These are phyloP conservation scores for Ptyas mucosa DNA, from an alignment of 2,113 vertebrate genomes.

Conservation along the genomic window DNA sequence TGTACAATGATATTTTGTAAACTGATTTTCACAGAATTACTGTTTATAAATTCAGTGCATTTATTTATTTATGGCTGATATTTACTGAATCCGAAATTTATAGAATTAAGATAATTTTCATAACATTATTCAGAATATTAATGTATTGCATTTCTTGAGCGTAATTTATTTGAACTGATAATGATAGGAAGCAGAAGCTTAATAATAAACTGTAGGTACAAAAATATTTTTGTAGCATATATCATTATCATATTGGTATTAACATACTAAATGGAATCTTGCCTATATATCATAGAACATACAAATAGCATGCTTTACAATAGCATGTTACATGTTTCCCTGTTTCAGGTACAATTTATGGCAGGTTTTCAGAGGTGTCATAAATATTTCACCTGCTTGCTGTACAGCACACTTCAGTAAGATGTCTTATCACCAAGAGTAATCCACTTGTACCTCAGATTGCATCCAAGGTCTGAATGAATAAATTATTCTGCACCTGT, in stretches of 20 bases:
- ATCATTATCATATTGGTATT: not conserved
- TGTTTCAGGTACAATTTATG: conserved; percentile 15
- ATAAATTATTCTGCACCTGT: conserved; percentile 60
- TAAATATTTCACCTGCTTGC: conserved; percentile 59
- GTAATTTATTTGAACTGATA: conserved; percentile 4
- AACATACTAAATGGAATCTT: not conserved
- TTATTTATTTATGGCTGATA: conserved; percentile 37
- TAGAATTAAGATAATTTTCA: conserved; percentile 2
- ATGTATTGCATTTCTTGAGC: not conserved
- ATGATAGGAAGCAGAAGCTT: not conserved
- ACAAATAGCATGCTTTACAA: not conserved
- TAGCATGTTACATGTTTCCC: conserved; percentile 22
- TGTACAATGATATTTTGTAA: not conserved
- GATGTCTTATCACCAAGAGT: conserved; percentile 60
- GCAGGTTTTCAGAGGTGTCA: conserved; percentile 45
- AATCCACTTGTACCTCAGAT: conserved; percentile 64
- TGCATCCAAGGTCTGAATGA: conserved; percentile 49
- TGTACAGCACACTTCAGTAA: conserved; percentile 40
- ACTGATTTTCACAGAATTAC: not conserved
- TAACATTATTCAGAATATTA: conserved; percentile 5
- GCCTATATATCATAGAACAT: not conserved
- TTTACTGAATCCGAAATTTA: conserved; percentile 28
- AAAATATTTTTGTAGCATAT: not conserved
- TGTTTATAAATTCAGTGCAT: conserved; percentile 10
- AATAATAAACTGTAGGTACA: not conserved